A percentile compares a stretch with the other conserved stretches of the same genome.
Evolutionary conservation across 2,888 invertebrate genomes (phyloP).

Genomic region (Ecdyonurus torrentis): DNA sequence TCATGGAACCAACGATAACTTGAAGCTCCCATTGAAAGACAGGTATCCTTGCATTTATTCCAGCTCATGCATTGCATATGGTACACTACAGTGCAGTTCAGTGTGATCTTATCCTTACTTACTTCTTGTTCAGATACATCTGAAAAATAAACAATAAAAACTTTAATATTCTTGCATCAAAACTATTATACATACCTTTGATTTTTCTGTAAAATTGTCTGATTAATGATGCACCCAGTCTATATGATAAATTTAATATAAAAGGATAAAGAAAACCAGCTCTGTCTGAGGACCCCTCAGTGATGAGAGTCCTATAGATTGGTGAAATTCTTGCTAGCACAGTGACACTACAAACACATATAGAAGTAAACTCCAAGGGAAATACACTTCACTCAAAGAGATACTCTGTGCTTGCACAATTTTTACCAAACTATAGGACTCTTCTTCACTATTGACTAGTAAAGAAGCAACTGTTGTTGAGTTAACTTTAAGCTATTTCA

Average conservation of each 20-base stretch:
- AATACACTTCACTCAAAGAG: too few relatives aligned
- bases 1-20: slow-evolving; percentile 88
- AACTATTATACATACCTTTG: neutral
- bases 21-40: slow-evolving; percentile 66
- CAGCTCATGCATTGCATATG: slow-evolving; percentile 78
- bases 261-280: too few relatives aligned
- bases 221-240: neutral
- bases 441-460: too few relatives aligned
- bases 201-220: neutral
- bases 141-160: slow-evolving; percentile 19
- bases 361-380: too few relatives aligned
- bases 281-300: too few relatives aligned
- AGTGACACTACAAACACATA: too few relatives aligned
- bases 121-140: slow-evolving; percentile 42
- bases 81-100: slow-evolving; percentile 85
- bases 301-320: too few relatives aligned
- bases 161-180: neutral
- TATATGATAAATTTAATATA: neutral
- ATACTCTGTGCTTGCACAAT: too few relatives aligned
- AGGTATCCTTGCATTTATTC: slow-evolving; percentile 70
- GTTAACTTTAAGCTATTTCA: too few relatives aligned
- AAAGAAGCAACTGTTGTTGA: too few relatives aligned
- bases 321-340: too few relatives aligned
- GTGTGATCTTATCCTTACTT: slow-evolving; percentile 30
- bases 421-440: too few relatives aligned